Conservation (phyloP, 2,888 invertebrate genomes). For the Hydraecia micacea region DNA sequence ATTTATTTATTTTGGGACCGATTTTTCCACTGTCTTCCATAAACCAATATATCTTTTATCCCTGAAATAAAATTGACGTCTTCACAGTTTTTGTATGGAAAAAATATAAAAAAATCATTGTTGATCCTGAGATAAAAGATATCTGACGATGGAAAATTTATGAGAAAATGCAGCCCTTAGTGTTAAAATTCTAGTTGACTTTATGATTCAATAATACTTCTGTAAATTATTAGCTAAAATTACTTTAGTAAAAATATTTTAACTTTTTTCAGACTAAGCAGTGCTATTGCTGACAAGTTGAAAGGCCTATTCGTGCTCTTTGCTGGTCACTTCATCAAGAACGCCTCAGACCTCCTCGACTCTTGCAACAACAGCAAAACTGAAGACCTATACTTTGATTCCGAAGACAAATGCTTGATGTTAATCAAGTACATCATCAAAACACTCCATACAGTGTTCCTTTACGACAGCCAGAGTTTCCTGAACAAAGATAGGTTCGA, state of each 20-base stretch:
- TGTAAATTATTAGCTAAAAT: not conserved
- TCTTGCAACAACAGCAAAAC: slow-evolving; percentile 92
- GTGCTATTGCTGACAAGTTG: slow-evolving; percentile 94
- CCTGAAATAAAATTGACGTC: not conserved
- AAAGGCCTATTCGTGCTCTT: slow-evolving; percentile 97
- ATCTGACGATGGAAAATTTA: too few relatives aligned
- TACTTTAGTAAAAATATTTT: not conserved
- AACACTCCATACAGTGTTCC: slow-evolving; percentile 94
- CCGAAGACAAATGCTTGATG: slow-evolving; percentile 90
- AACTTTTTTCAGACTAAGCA: slow-evolving; percentile 91
- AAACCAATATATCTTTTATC: not conserved
- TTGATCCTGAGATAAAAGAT: not conserved
- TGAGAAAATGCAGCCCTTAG: not conserved
- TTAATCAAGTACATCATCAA: slow-evolving; percentile 93
- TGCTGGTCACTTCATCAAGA: slow-evolving; percentile 95
- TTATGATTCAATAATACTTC: not conserved
- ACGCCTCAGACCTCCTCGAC: slow-evolving; percentile 94
- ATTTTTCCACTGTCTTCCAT: not conserved
- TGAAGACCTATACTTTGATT: slow-evolving; percentile 87
- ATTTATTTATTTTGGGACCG: not conserved
- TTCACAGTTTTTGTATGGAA: not conserved
- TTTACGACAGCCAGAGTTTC: slow-evolving; percentile 95
- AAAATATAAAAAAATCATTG: not conserved
- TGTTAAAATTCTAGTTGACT: not conserved
- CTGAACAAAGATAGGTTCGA: slow-evolving; percentile 96